These are phyloP conservation scores for Scytalopus superciliaris DNA, from an alignment of 2,113 vertebrate species.

Conservation along the genomic window DNA sequence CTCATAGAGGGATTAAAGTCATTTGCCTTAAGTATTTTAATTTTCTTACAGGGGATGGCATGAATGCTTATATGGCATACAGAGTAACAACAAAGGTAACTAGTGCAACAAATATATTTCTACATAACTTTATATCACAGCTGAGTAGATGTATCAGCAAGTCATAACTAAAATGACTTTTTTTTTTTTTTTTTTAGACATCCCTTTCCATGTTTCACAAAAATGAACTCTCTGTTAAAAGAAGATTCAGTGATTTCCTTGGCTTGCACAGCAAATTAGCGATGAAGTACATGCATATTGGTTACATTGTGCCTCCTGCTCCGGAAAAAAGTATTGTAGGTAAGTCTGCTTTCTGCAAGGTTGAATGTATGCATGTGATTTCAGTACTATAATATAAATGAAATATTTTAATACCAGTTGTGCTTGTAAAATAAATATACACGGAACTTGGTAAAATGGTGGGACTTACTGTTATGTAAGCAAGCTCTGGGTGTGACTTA, in stretches of 20 bases:
- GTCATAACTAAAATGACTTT: constrained; percentile 3
- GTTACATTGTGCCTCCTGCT: constrained; percentile 91
- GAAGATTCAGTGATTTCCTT: constrained; percentile 95
- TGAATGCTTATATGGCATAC: constrained; percentile 95
- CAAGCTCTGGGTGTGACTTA: neutral
- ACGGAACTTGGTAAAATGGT: neutral
- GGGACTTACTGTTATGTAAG: neutral
- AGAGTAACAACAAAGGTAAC: constrained; percentile 89
- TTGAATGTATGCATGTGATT: neutral
- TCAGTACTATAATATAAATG: neutral
- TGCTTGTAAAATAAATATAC: constrained; percentile 62
- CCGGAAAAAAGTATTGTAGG: constrained; percentile 96
- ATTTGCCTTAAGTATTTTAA: neutral
- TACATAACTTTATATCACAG: neutral
- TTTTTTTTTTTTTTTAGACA: constrained; percentile 81
- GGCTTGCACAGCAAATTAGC: constrained; percentile 94
- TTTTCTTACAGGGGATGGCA: constrained; percentile 84
- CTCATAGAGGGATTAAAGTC: neutral
- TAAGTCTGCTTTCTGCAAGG: constrained; percentile 65
- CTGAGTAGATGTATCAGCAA: neutral
- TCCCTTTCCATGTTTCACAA: constrained; percentile 85
- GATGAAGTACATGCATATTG: constrained; percentile 90
- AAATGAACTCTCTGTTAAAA: constrained; percentile 86
- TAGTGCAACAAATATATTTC: neutral
- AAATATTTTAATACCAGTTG: neutral